Base-by-base conservation (phyloP, 2,113 vertebrate genomes). In the Junco hyemalis region DNA sequence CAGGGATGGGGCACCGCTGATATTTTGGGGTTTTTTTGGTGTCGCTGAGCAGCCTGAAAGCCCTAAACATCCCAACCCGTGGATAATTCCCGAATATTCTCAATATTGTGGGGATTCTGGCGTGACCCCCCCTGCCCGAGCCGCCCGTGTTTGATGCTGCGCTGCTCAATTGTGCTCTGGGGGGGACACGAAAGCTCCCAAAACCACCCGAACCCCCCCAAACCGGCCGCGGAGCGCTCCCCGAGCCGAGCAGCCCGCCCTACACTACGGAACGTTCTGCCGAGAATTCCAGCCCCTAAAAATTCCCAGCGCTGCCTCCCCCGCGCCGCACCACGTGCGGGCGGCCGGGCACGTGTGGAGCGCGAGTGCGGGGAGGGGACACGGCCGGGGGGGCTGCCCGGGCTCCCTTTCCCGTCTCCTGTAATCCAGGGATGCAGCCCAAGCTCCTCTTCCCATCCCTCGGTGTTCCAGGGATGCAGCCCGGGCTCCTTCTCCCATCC, bases 221-320 rank as follows among this genome's bases (percentile, higher is more conserved):
- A 9, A 28, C 6, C 4, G 8, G 2, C 47, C 3, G 8, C 1
- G 9, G 14, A 31, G 47, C n/a, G 1, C 35, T 38, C 14, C 4
- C 36, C 3, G 26, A 7, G n/a, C 38, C 51, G 6, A 12, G 72
- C 56, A 13, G 56, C 73, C n/a, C n/a, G 56, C 73, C n/a, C 42
- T 11, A 3, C 54, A 3, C n/a, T 11, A 11, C 18, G 56, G 42
- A 25, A 33, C 22, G 35, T 7, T 61, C 73, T 33, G 57, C 73
- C 57, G 45, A 61, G 28, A 61, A 3, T 50, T 61, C 73, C 73
- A 77, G 73, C 73, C 45, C 73, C 73, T 20, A 50, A 73, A 77
- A 61, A 69, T 61, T 50, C 22, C 35, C 57, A 77, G 57, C 45
- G 57, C 73, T 77, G 73, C 73, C 73, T 77, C 73, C 73, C 73